Conservation (phyloP, 2,113 vertebrate genomes). For the Alligator mississippiensis region DNA sequence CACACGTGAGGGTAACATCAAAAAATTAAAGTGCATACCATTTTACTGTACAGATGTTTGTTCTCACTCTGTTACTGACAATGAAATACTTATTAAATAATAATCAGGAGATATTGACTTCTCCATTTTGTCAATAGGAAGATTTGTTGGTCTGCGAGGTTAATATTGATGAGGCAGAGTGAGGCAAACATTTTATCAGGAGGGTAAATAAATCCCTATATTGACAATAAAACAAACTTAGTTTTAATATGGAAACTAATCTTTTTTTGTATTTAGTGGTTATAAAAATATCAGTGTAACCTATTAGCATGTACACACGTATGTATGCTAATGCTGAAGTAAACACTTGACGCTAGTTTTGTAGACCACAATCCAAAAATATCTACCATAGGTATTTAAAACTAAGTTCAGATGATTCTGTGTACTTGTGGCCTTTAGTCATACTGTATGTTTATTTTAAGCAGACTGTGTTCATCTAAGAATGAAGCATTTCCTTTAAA, state of each 20-base stretch:
- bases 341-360: conserved; percentile 23
- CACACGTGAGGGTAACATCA: conserved; percentile 32
- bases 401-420: conserved; percentile 22
- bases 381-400: conserved; percentile 44
- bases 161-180: conserved; percentile 68
- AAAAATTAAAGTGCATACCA: conserved; percentile 67
- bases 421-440: neutral
- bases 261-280: conserved; percentile 32
- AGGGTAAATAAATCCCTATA: conserved; percentile 49
- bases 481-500: neutral
- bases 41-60: conserved; percentile 65
- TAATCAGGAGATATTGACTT: conserved; percentile 76
- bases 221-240: conserved; percentile 37
- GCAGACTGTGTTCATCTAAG: neutral
- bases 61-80: conserved; percentile 70
- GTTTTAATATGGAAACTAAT: neutral
- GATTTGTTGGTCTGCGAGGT: conserved; percentile 73
- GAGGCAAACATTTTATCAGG: conserved; percentile 55
- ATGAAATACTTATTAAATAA: conserved; percentile 80
- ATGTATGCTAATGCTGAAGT: neutral
- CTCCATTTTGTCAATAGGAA: conserved; percentile 71
- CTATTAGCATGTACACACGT: neutral
- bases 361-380: conserved; percentile 40
- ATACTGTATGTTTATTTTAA: neutral
- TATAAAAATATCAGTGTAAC: neutral